Base-by-base conservation (phyloP, 2,888 invertebrate genomes). In the Petrolisthes manimaculis region DNA sequence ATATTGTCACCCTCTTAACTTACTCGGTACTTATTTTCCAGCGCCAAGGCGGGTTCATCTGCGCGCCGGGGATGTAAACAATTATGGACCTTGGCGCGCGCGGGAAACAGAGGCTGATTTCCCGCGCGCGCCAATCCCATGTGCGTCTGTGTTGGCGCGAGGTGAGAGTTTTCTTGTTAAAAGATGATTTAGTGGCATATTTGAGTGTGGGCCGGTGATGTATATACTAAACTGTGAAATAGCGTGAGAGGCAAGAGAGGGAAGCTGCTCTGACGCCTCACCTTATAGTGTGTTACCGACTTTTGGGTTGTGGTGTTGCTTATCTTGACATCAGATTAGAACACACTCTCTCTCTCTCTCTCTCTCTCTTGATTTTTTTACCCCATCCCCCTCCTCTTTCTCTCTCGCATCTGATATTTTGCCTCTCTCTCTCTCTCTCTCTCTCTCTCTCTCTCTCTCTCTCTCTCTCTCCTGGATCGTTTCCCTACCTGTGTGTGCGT, bases 171-270 rank as follows among this genome's bases (percentile, higher is more conserved):
- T 83, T 74, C 83, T 83, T 83, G 83, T 83, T 83, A 83, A 83
- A 83, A 83, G 83, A 83, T 83, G 83, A 83, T 83, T 83, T 83
- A 83, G 83, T 83, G 83, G 83, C 83, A 83, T 83, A 83, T 83
- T 83, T 83, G 74, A 74, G 74, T 83, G 83, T 83, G 67, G 83
- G 83, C 37, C 67, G 83, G 83, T 83, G 83, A 83, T 83, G 83
- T 74, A 83, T 83, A 74, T 54, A 69, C 83, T 53, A 83, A 83
- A 83, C 83, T 83, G 83, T 83, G 74, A 83, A 83, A 83, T 83
- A n/a, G 83, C 83, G 83, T 83, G 83, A 74, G 71, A 71, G n/a
- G 71, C n/a, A n/a, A n/a, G n/a, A n/a, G 71, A 71, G 3, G 37
- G 71, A 71, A 79, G 12, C 79, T 14, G 9, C 37, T 37, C 37